These are phyloP conservation scores for Aegotheles bennettii DNA, from an alignment of 2,113 vertebrate species.

Conservation along the genomic window DNA sequence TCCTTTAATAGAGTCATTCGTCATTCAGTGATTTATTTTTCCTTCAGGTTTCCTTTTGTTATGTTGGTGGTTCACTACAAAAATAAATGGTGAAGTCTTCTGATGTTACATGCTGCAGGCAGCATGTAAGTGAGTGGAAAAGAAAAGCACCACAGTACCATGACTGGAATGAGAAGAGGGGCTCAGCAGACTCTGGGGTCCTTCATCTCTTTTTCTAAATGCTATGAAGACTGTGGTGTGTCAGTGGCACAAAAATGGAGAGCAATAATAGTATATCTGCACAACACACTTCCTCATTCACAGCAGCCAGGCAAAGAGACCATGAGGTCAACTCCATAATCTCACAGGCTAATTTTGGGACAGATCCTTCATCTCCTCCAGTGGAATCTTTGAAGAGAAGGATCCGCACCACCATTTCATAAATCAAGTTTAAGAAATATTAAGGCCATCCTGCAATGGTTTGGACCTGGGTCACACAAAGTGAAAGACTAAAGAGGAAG, in stretches of 20 bases:
- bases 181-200: neutral
- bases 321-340: neutral
- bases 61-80: neutral
- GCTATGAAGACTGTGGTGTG: rapidly evolving
- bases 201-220: neutral
- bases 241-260: neutral
- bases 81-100: neutral
- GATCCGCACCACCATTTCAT: neutral
- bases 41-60: neutral
- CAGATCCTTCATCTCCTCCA: neutral
- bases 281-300: neutral
- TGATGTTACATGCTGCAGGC: rapidly evolving
- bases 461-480: neutral
- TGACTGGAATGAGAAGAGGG: neutral
- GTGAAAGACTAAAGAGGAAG: neutral
- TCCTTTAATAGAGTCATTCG: neutral
- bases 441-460: neutral
- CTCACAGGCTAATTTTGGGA: neutral
- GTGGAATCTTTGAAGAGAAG: neutral
- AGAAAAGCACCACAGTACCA: neutral
- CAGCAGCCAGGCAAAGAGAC: neutral
- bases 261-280: neutral
- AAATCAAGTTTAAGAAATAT: neutral
- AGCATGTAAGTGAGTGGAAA: neutral
- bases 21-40: neutral